A percentile compares a stretch with the other conserved stretches of the same genome.
Conservation (phyloP, 2,113 vertebrate species). For the Leptobrachium leishanense region DNA sequence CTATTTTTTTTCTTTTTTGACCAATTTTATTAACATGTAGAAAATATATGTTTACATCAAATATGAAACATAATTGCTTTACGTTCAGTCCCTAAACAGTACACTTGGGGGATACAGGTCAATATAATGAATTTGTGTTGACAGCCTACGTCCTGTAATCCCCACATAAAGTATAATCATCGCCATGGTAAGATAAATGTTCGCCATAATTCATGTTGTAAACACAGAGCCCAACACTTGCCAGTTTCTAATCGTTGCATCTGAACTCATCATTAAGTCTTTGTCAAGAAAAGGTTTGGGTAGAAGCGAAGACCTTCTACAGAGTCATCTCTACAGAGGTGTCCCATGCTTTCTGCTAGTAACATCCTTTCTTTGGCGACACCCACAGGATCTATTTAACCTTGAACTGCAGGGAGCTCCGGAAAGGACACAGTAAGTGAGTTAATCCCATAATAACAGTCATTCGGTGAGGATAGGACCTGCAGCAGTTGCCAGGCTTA, state of each 20-base stretch:
- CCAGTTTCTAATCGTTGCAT: too few relatives aligned
- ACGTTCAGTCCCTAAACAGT: background rate
- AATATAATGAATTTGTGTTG: background rate
- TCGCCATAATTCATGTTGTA: background rate
- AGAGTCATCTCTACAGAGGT: slow-evolving; percentile 94
- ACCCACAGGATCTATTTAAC: too few relatives aligned
- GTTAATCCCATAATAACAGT: too few relatives aligned
- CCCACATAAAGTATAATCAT: background rate
- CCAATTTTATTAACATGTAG: background rate
- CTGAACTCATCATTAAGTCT: slow-evolving; percentile 57
- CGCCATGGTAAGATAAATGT: background rate
- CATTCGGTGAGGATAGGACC: too few relatives aligned
- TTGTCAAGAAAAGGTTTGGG: slow-evolving; percentile 87
- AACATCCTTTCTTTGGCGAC: slow-evolving; percentile 71
- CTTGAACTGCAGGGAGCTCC: too few relatives aligned
- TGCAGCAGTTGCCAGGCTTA: too few relatives aligned
- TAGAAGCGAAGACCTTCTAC: slow-evolving; percentile 97
- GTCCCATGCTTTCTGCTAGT: slow-evolving; percentile 95
- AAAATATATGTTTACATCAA: slow-evolving; percentile 3
- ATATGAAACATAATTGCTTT: background rate
- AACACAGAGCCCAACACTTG: background rate
- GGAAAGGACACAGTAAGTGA: too few relatives aligned
- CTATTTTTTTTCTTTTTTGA: too few relatives aligned
- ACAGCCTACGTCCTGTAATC: background rate
- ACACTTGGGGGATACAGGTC: background rate